These are phyloP conservation scores for Oreochromis aureus DNA, from an alignment of 2,113 vertebrate species.

Conservation along the genomic window DNA sequence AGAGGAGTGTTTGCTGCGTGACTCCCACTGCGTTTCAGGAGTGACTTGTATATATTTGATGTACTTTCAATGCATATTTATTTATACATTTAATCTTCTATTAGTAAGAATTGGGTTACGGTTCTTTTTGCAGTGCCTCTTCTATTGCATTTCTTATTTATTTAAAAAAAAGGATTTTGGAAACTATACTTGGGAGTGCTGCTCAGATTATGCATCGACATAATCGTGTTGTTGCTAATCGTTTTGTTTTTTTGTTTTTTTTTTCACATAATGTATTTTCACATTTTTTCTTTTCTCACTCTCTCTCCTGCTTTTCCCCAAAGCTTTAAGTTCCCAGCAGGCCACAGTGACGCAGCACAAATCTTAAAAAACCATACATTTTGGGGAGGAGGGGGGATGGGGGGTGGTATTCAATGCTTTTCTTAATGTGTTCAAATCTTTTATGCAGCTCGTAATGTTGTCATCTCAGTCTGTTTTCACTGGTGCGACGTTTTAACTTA, in stretches of 20 bases:
- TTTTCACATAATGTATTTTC: neutral
- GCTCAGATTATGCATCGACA: neutral
- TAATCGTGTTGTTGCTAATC: neutral
- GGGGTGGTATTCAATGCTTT: neutral
- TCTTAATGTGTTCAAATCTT: slow-evolving; percentile 24
- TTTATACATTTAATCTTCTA: neutral
- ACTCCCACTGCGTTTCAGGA: neutral
- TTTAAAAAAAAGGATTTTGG: neutral
- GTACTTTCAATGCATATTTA: neutral
- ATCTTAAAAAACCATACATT: neutral
- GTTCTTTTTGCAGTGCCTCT: neutral
- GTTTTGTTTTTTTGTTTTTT: neutral
- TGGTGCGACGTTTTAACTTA: slow-evolving; percentile 66
- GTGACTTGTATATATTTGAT: neutral
- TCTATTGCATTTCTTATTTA: neutral
- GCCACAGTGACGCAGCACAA: neutral
- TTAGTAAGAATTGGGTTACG: neutral
- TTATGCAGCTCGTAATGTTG: slow-evolving; percentile 48
- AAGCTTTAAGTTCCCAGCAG: neutral
- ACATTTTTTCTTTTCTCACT: neutral
- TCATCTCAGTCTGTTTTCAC: slow-evolving; percentile 55
- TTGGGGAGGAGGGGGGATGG: neutral
- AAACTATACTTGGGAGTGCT: neutral
- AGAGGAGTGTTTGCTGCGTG: neutral
- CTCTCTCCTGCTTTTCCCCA: neutral